Base-by-base conservation (phyloP, 2,888 invertebrate genomes). In the Pammene aurita region DNA sequence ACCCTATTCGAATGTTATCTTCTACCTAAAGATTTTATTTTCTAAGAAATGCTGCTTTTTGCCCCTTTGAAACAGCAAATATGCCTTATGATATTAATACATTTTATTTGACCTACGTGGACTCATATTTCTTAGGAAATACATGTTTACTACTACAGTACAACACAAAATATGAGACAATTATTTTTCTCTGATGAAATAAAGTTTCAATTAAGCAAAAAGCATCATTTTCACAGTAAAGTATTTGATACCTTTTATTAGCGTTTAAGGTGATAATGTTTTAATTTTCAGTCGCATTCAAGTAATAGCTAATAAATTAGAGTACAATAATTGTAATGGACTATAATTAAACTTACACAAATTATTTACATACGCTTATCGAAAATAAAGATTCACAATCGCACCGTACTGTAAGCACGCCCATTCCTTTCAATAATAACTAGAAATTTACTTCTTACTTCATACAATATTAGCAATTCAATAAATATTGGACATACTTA, bases 281-380 rank as follows among this genome's bases (percentile, higher is more conserved):
- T 54, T 77, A 77, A 76, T 74, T 79, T 83, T 88, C 88, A 89
- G 88, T 89, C 87, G 81, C 84, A 78, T 84, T 81, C 74, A 80
- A 81, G 78, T 82, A 82, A 84, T 81, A 83, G 78, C 81, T 85
- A 83, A 80, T 76, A 86, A 89, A 86, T 82, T 81, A 84, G 69
- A 60, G 58, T 81, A 80, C 73, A 77, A 78, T 81, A 79, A 80
- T 81, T 77, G 81, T 83, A 84, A 83, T 78, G 73, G 81, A 83
- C 82, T 85, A 87, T 78, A 74, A 79, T 85, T 68, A 46, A 88
- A 87, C 89, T 89, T 89, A 90, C 82, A 83, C 74, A 88, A 88
- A 87, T 82, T 92, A 90, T 91, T 88, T 92, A 92, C 91, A 92
- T 79, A 80, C 76, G 85, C 80, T 84, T 83, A 81, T 80, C 35